Evolutionary conservation across 2,113 vertebrate species (phyloP), one percentile per base, ranked within the genome.

Genomic region (Percopsis transmontana): DNA sequence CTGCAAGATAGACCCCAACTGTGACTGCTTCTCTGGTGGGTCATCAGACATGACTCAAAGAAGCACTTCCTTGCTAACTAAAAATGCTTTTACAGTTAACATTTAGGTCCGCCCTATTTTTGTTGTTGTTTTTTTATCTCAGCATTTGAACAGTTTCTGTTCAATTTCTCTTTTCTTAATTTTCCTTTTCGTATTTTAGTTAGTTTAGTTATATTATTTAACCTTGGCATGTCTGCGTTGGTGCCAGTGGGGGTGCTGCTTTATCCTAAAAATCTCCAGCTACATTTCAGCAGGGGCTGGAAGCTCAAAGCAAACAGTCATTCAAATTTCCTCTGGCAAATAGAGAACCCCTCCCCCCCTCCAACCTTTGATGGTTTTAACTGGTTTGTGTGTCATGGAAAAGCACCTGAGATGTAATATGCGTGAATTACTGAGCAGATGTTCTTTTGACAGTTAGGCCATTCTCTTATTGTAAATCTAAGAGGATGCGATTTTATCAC

Each of bases 1-100:
- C 92, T 99, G 97, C 86, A 99, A 99, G 92, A 99, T 99, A 82
- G 97, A 99, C 82, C 96, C 97, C 74, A 97, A 97, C 88, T 98
- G 97, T 83, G 96, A 98, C 87, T 99, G 97, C 73, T 99, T 98
- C 86, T 96, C 97, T 71, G 97, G 97, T 98, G 75, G 87, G 91
- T 79, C 69, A 77, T 61, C 66, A 18, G n/a, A 9, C 68, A 48
- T 27, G 18, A 44, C 59, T 56, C 66, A 23, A 57, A 58, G 24
- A 60, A 40, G 42, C 7, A 51, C 40, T 33, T 11, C 18, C 44
- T 51, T 14, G 21, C n/a, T 38, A 47, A 64, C 48, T 40, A 13
- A 33, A 23, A 5, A 16, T 39, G 16, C 2, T 33, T 33, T 33
- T 33, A 4, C 27, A 33, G 27, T 33, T 33, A 4, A 7, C 5